phyloP scores from a whole-genome alignment of 2,797 vertebrate genomes.

The Gorsachius magnificus region DNA sequence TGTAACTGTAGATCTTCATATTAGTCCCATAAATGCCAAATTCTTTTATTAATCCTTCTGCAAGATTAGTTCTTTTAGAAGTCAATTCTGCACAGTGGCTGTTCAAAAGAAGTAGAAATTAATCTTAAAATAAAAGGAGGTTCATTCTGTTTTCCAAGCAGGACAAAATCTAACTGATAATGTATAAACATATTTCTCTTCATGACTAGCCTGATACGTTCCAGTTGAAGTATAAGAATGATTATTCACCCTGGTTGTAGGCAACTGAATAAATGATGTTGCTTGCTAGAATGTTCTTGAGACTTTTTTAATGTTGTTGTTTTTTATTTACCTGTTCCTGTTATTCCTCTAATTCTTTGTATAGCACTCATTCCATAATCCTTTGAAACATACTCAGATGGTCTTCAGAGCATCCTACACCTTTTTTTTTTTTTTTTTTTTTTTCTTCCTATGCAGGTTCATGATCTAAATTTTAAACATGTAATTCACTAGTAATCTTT shows the following conservation, averaged over 20 bases:
- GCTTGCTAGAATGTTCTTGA: not conserved
- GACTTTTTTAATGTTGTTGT: not conserved
- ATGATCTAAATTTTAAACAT: constrained; percentile 8
- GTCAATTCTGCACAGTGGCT: not conserved
- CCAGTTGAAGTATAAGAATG: not conserved
- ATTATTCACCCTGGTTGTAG: not conserved
- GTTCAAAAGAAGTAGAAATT: not conserved
- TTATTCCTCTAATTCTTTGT: not conserved
- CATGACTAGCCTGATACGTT: not conserved
- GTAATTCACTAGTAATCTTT: constrained; percentile 30
- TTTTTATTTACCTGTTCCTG: not conserved
- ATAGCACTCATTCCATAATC: not conserved
- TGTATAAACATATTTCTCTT: not conserved
- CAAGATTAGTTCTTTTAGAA: not conserved
- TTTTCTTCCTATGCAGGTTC: not conserved
- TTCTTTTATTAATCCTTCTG: constrained; percentile 33
- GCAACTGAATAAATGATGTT: not conserved
- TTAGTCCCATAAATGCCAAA: constrained; percentile 35
- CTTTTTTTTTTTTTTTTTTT: not conserved
- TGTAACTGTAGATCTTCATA: constrained; percentile 32
- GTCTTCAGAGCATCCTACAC: not conserved
- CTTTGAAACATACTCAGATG: not conserved
- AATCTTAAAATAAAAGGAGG: not conserved
- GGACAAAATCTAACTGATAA: not conserved
- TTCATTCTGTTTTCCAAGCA: not conserved